Conservation (phyloP, 2,888 invertebrate species). For the Lymantria monacha region DNA sequence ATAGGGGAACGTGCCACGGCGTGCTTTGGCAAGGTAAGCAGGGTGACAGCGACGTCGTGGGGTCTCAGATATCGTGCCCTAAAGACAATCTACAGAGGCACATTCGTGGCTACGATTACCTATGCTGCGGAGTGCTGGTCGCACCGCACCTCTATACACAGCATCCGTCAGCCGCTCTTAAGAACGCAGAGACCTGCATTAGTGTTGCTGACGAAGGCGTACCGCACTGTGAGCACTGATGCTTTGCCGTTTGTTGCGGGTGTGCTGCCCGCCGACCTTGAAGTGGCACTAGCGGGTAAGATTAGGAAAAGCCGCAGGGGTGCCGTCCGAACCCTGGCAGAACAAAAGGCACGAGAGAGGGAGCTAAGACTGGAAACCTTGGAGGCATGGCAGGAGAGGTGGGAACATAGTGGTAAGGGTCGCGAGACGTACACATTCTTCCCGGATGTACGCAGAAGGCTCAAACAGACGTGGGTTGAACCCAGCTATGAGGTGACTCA, state of each 20-base stretch:
- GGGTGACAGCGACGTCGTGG: slow-evolving; percentile 32
- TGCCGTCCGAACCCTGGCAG: not conserved
- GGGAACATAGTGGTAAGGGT: not conserved
- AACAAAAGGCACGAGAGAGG: not conserved
- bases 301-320: not conserved
- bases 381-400: not conserved
- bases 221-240: slow-evolving; percentile 5
- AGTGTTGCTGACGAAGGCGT: slow-evolving; percentile 13
- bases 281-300: slow-evolving; percentile 13
- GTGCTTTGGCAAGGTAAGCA: slow-evolving; percentile 29
- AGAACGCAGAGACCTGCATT: slow-evolving; percentile 6
- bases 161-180: not conserved
- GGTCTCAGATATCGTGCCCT: slow-evolving; percentile 12
- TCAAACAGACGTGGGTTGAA: not conserved
- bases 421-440: not conserved
- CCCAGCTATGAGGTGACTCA: not conserved
- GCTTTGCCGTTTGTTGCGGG: slow-evolving; percentile 14
- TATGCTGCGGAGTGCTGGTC: slow-evolving; percentile 14
- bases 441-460: not conserved
- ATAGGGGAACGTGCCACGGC: slow-evolving; percentile 19
- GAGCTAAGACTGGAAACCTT: not conserved
- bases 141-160: not conserved
- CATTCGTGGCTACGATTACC: slow-evolving; percentile 10
- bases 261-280: slow-evolving; percentile 18
- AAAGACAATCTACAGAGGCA: not conserved